Conservation (phyloP, 1,140 invertebrate species). For the Halictus rubicundus region DNA sequence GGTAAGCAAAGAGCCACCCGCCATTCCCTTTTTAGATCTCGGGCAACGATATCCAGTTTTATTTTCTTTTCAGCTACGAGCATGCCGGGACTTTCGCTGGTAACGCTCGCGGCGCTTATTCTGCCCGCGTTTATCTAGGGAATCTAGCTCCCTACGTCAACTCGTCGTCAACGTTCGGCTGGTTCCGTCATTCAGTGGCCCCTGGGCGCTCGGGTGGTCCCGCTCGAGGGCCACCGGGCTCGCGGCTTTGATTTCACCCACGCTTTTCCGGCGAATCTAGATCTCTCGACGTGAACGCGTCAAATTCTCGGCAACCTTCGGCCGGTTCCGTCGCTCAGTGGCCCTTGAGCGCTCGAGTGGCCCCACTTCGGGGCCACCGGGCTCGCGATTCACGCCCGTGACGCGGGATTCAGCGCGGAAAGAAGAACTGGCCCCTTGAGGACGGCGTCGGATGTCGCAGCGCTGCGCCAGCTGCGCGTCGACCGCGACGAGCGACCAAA, state of each 20-base stretch:
- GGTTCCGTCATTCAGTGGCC: too few species aligned
- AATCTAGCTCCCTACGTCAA: background rate
- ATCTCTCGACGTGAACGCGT: too few species aligned
- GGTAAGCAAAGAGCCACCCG: constrained; percentile 27
- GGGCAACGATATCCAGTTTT: background rate
- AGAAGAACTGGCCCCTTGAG: background rate
- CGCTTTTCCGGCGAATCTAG: background rate
- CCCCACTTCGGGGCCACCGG: too few species aligned
- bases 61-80: constrained; percentile 21
- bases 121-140: background rate
- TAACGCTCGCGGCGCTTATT: background rate
- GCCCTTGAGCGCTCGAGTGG: too few species aligned
- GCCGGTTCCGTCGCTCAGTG: too few species aligned
- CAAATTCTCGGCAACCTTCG: too few species aligned
- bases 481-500: constrained; percentile 12
- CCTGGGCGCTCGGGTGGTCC: too few species aligned
- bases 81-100: background rate
- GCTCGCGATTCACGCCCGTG: too few species aligned
- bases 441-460: constrained; percentile 4
- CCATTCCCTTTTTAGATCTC: background rate
- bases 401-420: constrained; percentile 15
- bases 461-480: constrained; percentile 13
- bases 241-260: too few species aligned
- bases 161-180: too few species aligned
- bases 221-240: too few species aligned